Evolutionary conservation across 2,888 invertebrate species (phyloP).

Genomic region (Ptychoptera albimana): DNA sequence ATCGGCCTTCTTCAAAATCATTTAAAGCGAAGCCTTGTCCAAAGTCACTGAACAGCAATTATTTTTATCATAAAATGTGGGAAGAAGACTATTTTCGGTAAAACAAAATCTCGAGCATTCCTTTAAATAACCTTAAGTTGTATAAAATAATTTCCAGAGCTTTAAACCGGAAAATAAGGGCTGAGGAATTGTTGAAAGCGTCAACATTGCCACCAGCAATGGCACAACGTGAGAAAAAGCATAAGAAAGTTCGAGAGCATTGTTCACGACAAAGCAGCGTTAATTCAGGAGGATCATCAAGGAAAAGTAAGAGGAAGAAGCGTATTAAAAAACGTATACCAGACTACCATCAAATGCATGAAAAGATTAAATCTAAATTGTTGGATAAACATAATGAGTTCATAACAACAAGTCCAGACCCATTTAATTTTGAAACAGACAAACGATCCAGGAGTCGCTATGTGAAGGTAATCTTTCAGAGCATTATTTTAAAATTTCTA

Average conservation of each 20-base stretch:
- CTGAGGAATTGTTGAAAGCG: constrained; percentile 49
- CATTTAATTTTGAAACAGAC: constrained; percentile 37
- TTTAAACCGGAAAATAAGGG: constrained; percentile 48
- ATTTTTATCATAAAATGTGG: constrained; percentile 51
- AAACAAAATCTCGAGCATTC: constrained; percentile 1
- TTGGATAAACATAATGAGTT: constrained; percentile 31
- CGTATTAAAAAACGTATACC: constrained; percentile 1
- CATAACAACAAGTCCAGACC: constrained; percentile 36
- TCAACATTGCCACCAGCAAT: constrained; percentile 51
- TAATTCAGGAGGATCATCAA: no score
- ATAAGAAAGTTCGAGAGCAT: no score
- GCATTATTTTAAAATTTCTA: not conserved
- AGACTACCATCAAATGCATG: constrained; percentile 17
- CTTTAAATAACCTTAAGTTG: constrained; percentile 3
- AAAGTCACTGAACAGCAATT: constrained; percentile 51
- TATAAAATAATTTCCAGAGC: constrained; percentile 28
- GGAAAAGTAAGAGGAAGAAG: not conserved
- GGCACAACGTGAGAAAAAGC: constrained; percentile 40
- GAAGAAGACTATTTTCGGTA: constrained; percentile 58
- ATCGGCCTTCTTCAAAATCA: constrained; percentile 25
- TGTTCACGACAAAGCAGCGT: no score
- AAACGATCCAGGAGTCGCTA: constrained; percentile 30
- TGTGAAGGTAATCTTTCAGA: not conserved
- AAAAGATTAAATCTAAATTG: constrained; percentile 18
- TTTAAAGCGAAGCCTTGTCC: constrained; percentile 55